Evolutionary conservation across 2,113 vertebrate species (phyloP), one percentile per base, ranked within the genome.

Genomic region (Typhlomys cinereus): DNA sequence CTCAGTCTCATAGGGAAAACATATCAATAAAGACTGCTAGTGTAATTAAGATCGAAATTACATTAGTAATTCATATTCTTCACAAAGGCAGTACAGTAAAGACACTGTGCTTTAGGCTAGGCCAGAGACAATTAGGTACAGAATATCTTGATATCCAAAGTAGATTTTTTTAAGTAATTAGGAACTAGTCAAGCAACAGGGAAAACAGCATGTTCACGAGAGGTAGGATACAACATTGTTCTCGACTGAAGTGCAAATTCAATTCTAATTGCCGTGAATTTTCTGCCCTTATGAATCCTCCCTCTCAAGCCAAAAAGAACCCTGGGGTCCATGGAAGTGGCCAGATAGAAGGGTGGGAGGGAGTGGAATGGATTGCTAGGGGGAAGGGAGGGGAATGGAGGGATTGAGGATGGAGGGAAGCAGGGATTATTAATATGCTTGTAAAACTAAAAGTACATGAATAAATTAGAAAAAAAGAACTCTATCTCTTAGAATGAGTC

Each of bases 101-200:
- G 23, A 81, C 17, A 84, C 25, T 20, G 46, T 76, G 50, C 62
- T 73, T 71, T 89, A 80, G 69, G 36, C 50, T 61, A 67, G 61
- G 13, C 52, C 64, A 62, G 48, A 87, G 61, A 95, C 64, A 74
- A 74, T 90, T 82, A 92, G n/a, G 75, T 12, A 86, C 18, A 59
- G 61, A 89, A 67, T 50, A 89, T 81, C 61, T 93, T 48, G 69
- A 31, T 87, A 88, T 85, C 48, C 84, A n/a, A 91, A 52, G 91
- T 9, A 48, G 18, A 71, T 62, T 11, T 34, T 80, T 76, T 78
- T 23, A 48, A 61, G 57, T 75, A 41, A 50, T 89, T 76, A 76
- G 36, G 48, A 86, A 66, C 46, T 39, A 44, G 7, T 46, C 48
- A n/a, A 5, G 54, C 31, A 62, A 41, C 14, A 27, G 57, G 73